phyloP scores from a whole-genome alignment of 2,888 invertebrate genomes.

The Eristalis intricaria region DNA sequence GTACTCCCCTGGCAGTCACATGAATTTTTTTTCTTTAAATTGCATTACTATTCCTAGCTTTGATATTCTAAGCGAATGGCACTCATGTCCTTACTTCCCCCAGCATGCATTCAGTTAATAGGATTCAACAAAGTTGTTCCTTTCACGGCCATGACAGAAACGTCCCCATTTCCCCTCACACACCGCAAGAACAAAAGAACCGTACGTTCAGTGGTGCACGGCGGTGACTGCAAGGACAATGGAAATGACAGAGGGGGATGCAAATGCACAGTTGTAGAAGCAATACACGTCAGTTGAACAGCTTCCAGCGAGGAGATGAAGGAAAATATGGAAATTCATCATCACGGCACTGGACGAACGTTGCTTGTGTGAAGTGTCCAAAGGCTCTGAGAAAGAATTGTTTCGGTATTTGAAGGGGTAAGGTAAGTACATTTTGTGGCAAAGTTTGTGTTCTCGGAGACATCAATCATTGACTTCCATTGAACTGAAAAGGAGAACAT shows the following conservation, averaged over 20 bases:
- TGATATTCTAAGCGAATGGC: neutral
- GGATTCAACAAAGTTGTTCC: neutral
- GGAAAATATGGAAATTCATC: neutral
- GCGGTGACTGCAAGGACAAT: neutral
- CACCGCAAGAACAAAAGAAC: neutral
- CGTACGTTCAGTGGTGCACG: neutral
- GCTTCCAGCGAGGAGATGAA: neutral
- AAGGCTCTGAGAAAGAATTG: neutral
- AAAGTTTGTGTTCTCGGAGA: neutral
- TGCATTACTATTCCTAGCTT: neutral
- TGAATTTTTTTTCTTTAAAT: neutral
- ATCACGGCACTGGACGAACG: neutral
- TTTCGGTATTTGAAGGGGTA: neutral
- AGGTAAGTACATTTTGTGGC: neutral
- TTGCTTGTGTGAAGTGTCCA: neutral
- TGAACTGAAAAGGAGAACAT: neutral
- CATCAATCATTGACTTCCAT: neutral
- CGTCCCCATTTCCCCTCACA: neutral
- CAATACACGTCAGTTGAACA: neutral
- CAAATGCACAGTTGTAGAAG: neutral
- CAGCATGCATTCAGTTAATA: neutral
- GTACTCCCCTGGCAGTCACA: neutral
- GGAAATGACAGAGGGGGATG: neutral
- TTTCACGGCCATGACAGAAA: neutral
- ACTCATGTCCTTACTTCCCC: neutral